Base-by-base conservation (phyloP, 2,113 vertebrate genomes). In the Sander lucioperca region DNA sequence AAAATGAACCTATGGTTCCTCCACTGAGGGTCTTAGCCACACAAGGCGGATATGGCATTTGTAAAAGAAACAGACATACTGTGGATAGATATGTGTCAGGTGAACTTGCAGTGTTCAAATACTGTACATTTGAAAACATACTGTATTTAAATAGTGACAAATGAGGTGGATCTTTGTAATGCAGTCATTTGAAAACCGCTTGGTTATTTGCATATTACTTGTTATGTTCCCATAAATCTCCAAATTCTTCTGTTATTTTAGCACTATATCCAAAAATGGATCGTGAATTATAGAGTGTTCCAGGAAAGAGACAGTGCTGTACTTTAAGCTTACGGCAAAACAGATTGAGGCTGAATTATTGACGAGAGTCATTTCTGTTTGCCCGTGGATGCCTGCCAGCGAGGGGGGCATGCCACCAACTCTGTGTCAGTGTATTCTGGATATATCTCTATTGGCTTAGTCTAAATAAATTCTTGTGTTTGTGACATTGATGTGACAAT, bases 341-440 rank as follows among this genome's bases (percentile, higher is more conserved):
- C 93, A 94, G 94, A 93, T 91, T 93, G 93, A 73, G 77, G 80
- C 73, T 94, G 91, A 94, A 94, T 94, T 94, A 94, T 94, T 93
- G 90, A 94, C 80, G 68, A 90, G 76, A 88, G 89, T 89, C 82
- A 84, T 88, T 89, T 92, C 78, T 90, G 89, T 91, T 85, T 91
- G 88, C 83, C 77, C 54, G 76, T 87, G 85, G 86, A 88, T 67
- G 85, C 58, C 72, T 90, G 86, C 88, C 86, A 89, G 87, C 54
- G 77, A 80, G 61, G 78, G 77, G 61, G 30, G 76, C 85, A 70
- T 73, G 81, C 90, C 82, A 83, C 80, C 69, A 77, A 71, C 63
- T 77, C 74, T 80, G 66, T 83, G 78, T 80, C 88, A 53, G 62
- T 88, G 89, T 79, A 69, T 79, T 87, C 83, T 72, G 71, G 74